Percentiles rank a stretch among this genome's conserved stretches.
These are phyloP conservation scores for Batillaria attramentaria DNA, from an alignment of 1,140 invertebrate species.

Conservation along the genomic window DNA sequence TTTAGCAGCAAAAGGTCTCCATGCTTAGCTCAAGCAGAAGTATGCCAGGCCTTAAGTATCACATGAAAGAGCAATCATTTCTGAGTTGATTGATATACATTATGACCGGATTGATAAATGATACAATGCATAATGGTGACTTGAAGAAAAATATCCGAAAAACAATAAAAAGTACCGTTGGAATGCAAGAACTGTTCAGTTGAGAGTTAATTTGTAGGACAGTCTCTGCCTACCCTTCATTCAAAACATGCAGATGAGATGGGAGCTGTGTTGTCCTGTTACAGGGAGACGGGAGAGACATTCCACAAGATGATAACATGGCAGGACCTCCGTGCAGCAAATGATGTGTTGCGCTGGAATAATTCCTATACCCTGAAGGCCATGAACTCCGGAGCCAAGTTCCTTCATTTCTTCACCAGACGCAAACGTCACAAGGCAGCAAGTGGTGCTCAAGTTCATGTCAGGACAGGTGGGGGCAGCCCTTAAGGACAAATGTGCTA, in stretches of 20 bases:
- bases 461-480: slow-evolving; percentile 59
- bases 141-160: no score
- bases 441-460: slow-evolving; percentile 70
- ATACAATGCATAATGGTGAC: no score
- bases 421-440: slow-evolving; percentile 84
- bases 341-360: slow-evolving; percentile 89
- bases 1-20: no score
- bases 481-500: not conserved
- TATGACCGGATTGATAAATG: no score
- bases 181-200: not conserved
- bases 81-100: no score
- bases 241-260: not conserved
- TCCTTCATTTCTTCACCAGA: slow-evolving; percentile 83
- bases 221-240: not conserved
- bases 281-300: slow-evolving; percentile 80
- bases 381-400: slow-evolving; percentile 77
- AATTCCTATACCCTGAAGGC: slow-evolving; percentile 82
- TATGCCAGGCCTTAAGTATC: no score
- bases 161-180: no score
- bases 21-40: no score
- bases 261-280: slow-evolving; percentile 23
- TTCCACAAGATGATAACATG: slow-evolving; percentile 97
- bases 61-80: no score
- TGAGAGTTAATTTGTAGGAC: not conserved
- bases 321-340: slow-evolving; percentile 91